Base-by-base conservation (phyloP, 2,113 vertebrate genomes). In the Mesitornis unicolor region DNA sequence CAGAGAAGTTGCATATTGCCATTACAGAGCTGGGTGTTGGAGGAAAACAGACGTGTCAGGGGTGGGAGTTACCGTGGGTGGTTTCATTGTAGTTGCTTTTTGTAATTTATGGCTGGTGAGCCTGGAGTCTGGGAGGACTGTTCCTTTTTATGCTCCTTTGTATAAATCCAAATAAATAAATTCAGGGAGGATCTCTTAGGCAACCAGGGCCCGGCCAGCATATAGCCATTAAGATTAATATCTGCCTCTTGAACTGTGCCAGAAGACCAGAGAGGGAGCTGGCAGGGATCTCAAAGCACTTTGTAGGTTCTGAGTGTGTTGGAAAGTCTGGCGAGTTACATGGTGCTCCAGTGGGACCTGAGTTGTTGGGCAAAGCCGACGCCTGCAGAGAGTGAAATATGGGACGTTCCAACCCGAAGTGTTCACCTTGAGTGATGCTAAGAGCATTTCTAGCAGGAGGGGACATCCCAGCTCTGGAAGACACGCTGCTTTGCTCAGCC, bases 131-230 rank as follows among this genome's bases (percentile, higher is more conserved):
- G 94, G 94, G 96, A 97, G 95, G 96, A 96, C 87, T 95, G 91
- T 69, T 95, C 89, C 84, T 95, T 95, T 95, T 96, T 68, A 92
- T 96, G 91, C 86, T 97, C 91, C 84, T 97, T 95, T 97, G 94
- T 95, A 91, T 97, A 96, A 97, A 93, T 94, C 93, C 94, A 96
- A 96, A 94, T 96, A 96, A 96, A 97, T 97, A 96, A 96, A 94
- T 96, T 88, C 92, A 96, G 90, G 80, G 95, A 93, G 92, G 89
- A 95, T 96, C 95, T 93, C 96, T 96, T 89, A 95, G 96, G 90
- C 95, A 96, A 95, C 96, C 88, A 81, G 73, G 82, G 76, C 73
- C 64, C 19, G 0, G 83, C 92, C 95, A 92, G 83, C 74, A 54
- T 95, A 94, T 94, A 95, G 95, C 95, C 92, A 83, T 89, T 94